These are phyloP conservation scores for Ips nitidus DNA, from an alignment of 1,140 invertebrate genomes.

Conservation along the genomic window DNA sequence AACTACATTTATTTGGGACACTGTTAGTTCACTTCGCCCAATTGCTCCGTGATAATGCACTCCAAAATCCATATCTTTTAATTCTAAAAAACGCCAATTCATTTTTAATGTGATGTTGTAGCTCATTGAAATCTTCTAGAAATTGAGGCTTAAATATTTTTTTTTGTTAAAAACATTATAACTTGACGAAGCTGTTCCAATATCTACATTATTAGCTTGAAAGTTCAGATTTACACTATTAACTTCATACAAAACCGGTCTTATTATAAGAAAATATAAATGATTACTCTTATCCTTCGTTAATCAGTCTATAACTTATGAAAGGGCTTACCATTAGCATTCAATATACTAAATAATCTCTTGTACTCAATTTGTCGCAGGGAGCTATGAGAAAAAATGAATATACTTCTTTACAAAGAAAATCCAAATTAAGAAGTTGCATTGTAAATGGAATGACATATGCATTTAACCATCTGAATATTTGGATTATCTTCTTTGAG, in stretches of 20 bases:
- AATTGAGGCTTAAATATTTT: not conserved
- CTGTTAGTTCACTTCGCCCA: no score
- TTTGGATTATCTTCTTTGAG: not conserved
- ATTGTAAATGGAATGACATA: no score
- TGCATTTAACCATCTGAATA: not conserved
- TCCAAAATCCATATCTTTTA: no score
- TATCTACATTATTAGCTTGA: not conserved
- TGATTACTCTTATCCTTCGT: not conserved
- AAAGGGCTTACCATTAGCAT: not conserved
- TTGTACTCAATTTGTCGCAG: not conserved
- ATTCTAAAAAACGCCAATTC: no score
- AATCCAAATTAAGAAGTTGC: not conserved
- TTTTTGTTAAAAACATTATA: not conserved
- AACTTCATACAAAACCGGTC: slow-evolving; percentile 2
- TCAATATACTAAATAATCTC: not conserved
- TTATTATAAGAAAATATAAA: not conserved
- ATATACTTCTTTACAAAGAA: slow-evolving; percentile 4
- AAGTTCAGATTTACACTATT: not conserved
- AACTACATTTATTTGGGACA: no score
- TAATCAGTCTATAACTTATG: slow-evolving; percentile 1
- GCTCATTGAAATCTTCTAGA: not conserved
- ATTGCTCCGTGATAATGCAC: no score
- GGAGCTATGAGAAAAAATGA: not conserved
- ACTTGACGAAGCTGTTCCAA: not conserved
- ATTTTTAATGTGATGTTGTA: not conserved